phyloP scores from a whole-genome alignment of 2,113 vertebrate genomes.

The Megaceryle torquata region DNA sequence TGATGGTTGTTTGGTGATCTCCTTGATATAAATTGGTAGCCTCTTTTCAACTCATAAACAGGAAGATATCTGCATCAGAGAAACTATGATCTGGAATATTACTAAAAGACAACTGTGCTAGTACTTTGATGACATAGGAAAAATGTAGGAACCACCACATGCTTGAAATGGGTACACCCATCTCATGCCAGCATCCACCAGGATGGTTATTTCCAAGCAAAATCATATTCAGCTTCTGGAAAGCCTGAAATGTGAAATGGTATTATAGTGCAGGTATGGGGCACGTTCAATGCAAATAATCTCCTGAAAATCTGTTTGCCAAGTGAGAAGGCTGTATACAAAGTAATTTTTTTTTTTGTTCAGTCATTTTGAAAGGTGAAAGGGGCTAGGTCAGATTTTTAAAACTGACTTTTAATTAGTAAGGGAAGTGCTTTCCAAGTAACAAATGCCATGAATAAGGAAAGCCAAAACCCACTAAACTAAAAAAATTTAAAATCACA shows the following conservation, averaged over 20 bases:
- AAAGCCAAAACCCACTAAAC: not conserved
- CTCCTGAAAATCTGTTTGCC: not conserved
- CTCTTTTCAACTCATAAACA: not conserved
- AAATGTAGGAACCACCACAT: not conserved
- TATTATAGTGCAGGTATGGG: not conserved
- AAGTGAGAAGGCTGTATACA: not conserved
- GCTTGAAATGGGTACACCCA: not conserved
- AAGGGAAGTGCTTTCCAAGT: not conserved
- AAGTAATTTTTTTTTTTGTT: not conserved
- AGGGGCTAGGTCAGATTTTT: not conserved
- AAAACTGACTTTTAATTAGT: not conserved
- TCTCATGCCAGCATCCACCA: not conserved
- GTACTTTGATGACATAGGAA: not conserved
- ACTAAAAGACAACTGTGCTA: not conserved
- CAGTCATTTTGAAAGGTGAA: not conserved
- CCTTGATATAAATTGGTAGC: not conserved
- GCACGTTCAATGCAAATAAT: not conserved
- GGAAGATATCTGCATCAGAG: not conserved
- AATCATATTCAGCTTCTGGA: not conserved
- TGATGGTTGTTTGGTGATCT: not conserved
- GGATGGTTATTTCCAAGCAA: not conserved
- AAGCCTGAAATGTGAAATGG: not conserved
- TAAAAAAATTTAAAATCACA: not conserved
- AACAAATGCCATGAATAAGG: not conserved
- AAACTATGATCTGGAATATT: not conserved